phyloP scores from a whole-genome alignment of 2,113 vertebrate species.

The Sakesphorus luctuosus region DNA sequence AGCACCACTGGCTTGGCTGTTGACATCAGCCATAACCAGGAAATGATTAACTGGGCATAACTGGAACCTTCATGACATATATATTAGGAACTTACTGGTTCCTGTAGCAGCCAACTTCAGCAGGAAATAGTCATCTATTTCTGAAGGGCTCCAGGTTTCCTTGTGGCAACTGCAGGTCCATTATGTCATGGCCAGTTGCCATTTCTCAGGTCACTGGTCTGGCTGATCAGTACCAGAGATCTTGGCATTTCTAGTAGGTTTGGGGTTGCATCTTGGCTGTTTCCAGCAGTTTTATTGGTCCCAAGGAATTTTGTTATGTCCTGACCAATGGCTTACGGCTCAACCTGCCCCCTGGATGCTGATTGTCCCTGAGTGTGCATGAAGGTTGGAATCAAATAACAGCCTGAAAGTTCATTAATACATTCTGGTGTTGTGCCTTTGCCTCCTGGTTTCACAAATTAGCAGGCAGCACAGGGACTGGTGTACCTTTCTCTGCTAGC shows the following conservation, averaged over 20 bases:
- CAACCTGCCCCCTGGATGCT: background rate
- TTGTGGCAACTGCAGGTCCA: background rate
- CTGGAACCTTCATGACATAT: background rate
- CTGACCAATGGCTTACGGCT: background rate
- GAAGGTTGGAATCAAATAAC: background rate
- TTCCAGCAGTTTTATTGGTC: background rate
- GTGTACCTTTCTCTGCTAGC: background rate
- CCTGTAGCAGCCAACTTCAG: background rate
- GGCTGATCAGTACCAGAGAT: background rate
- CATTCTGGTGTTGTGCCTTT: background rate
- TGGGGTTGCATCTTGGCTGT: background rate
- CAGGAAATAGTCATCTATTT: background rate
- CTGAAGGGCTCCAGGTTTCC: background rate
- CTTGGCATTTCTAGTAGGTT: background rate
- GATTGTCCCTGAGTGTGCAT: background rate
- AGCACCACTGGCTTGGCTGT: background rate
- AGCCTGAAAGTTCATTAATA: background rate
- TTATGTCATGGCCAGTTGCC: rapidly evolving
- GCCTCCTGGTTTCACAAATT: background rate
- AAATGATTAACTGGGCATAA: constrained; percentile 48
- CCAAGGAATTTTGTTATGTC: background rate
- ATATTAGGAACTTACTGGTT: background rate
- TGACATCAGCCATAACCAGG: background rate
- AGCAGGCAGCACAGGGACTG: background rate
- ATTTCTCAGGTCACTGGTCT: background rate